These are phyloP conservation scores for Danaus melanippus DNA, from an alignment of 1,140 invertebrate genomes.

Conservation along the genomic window DNA sequence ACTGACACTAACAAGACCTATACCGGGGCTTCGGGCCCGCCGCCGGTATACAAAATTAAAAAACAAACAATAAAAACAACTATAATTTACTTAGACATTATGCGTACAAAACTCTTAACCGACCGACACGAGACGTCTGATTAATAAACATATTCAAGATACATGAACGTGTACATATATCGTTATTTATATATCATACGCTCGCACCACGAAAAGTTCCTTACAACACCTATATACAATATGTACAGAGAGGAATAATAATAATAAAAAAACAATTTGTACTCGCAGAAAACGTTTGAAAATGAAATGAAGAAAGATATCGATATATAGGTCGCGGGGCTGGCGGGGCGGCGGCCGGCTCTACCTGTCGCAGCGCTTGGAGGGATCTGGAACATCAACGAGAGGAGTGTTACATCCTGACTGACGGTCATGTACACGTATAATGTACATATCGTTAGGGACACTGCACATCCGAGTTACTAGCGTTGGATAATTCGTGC, in stretches of 20 bases:
- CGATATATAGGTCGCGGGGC: constrained; percentile 44
- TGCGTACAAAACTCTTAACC: constrained; percentile 61
- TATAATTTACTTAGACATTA: constrained; percentile 68
- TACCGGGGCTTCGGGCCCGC: constrained; percentile 32
- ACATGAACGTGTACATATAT: constrained; percentile 63
- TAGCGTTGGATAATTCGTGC: too few species aligned
- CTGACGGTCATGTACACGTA: neutral
- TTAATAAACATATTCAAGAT: constrained; percentile 51
- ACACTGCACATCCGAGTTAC: too few species aligned
- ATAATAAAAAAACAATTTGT: constrained; percentile 59
- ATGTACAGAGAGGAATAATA: constrained; percentile 65
- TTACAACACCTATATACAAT: constrained; percentile 57
- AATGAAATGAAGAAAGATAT: constrained; percentile 32
- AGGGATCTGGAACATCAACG: constrained; percentile 16
- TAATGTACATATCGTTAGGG: neutral
- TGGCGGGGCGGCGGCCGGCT: too few species aligned
- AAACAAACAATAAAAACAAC: constrained; percentile 62
- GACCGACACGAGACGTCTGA: constrained; percentile 22
- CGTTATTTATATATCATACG: constrained; percentile 43
- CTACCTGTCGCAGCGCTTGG: constrained; percentile 51
- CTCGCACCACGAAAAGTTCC: constrained; percentile 23
- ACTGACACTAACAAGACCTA: constrained; percentile 34
- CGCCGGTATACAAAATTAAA: constrained; percentile 46
- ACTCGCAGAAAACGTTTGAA: constrained; percentile 64
- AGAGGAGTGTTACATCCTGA: constrained; percentile 6